A percentile compares a stretch with the other conserved stretches of the same genome.
Conservation (phyloP, 2,888 invertebrate genomes). For the Drosophila kambysellisi region DNA sequence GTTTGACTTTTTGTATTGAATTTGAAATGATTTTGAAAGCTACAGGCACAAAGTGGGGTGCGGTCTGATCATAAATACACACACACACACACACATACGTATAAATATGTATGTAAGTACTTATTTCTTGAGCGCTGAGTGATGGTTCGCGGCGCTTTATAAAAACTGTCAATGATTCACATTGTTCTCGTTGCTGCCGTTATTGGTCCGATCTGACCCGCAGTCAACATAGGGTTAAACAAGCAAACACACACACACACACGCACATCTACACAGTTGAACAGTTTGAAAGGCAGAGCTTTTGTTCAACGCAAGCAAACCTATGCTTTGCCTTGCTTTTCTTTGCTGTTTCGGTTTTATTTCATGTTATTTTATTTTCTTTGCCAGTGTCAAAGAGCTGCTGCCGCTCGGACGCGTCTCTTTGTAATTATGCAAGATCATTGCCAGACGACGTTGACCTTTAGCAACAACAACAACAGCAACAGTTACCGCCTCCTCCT, state of each 20-base stretch:
- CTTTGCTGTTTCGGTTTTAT: conserved; percentile 1
- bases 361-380: conserved; percentile 37
- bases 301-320: conserved; percentile 49
- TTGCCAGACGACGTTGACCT: conserved; percentile 75
- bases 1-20: conserved; percentile 76
- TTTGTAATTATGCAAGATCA: conserved; percentile 81
- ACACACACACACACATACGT: not conserved
- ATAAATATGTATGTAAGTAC: conserved; percentile 20
- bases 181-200: conserved; percentile 46
- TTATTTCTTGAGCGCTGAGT: conserved; percentile 66
- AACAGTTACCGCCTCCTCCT: not conserved
- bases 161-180: conserved; percentile 80
- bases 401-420: conserved; percentile 44
- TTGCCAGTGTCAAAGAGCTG: conserved; percentile 52
- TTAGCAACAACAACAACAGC: conserved; percentile 27
- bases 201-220: conserved; percentile 54
- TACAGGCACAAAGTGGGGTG: conserved; percentile 66
- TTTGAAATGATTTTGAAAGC: conserved; percentile 81
- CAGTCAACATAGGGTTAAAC: conserved; percentile 71
- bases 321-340: conserved; percentile 28
- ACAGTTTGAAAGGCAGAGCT: conserved; percentile 23
- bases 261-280: not conserved
- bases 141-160: conserved; percentile 78
- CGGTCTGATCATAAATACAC: conserved; percentile 46
- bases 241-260: conserved; percentile 17